phyloP scores from a whole-genome alignment of 35 echinoderm and acorn worm species.

The Eucidaris tribuloides region DNA sequence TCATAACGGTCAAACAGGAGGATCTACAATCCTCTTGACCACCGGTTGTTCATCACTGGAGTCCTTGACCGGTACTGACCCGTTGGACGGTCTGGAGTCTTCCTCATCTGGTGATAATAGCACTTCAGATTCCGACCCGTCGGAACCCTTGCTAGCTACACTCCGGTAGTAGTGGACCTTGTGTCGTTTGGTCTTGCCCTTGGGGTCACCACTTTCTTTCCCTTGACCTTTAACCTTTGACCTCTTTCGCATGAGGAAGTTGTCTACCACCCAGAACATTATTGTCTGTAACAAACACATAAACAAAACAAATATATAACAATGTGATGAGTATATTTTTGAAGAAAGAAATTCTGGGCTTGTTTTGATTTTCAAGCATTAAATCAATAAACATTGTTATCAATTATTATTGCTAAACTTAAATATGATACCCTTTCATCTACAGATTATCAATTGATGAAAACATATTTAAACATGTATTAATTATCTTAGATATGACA shows the following conservation, averaged over 20 bases:
- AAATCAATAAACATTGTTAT: too few species aligned
- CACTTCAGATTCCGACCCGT: slow-evolving; percentile 78
- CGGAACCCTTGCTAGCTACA: slow-evolving; percentile 15
- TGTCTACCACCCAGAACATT: slow-evolving; percentile 99
- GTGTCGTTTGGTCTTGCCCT: background rate
- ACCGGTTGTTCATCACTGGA: background rate
- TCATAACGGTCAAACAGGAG: too few species aligned
- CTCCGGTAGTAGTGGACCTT: slow-evolving; percentile 54
- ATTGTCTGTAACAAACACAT: slow-evolving; percentile 61
- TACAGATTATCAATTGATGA: too few species aligned
- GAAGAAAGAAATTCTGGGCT: too few species aligned
- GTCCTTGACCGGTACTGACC: background rate
- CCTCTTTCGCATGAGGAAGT: slow-evolving; percentile 89
- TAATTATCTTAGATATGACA: too few species aligned
- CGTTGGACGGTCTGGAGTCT: slow-evolving; percentile 37
- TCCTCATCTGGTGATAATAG: slow-evolving; percentile 83
- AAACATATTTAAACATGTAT: too few species aligned
- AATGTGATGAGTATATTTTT: too few species aligned
- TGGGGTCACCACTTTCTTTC: slow-evolving; percentile 16
- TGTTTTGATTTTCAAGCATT: too few species aligned
- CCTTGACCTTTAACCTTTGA: slow-evolving; percentile 44
- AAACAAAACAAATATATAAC: background rate
- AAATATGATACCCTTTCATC: too few species aligned
- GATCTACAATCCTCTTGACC: background rate
- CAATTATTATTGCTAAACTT: too few species aligned